Evolutionary conservation across 2,113 vertebrate genomes (phyloP), one percentile per base, ranked within the genome.

Genomic region (Amphiprion ocellaris): DNA sequence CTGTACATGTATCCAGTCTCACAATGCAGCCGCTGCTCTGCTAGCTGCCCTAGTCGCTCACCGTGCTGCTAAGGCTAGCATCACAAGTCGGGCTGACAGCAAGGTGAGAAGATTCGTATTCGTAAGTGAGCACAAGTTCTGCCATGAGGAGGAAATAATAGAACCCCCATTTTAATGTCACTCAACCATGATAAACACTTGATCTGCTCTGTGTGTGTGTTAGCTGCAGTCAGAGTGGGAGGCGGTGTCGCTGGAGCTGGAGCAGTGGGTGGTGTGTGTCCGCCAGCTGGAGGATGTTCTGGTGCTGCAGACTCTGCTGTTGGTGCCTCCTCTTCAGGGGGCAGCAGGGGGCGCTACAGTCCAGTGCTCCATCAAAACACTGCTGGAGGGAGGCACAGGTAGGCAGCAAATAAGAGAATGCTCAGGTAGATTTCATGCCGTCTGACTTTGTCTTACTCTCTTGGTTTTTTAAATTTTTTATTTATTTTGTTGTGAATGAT

Each of bases 321-420:
- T 87, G 69, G 66, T 94, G 66, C 94, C 84, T 1, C 62, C 89
- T 44, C 87, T 91, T 49, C 93, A 78, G 26, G 90, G 89, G 2
- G 75, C 96, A 0, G 89, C 92, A 0, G 94, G 94, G 41, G 96
- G 96, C 56, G 60, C 93, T 5, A 93, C 94, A 4, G 85, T 88
- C 3, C 96, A 94, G 69, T 95, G 97, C 77, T 99, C 97, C 2
- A 95, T 99, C 17, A 97, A 95, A 85, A 95, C 95, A 4, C 81
- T 99, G 33, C 85, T 98, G 79, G 97, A 98, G 88, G 96, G 96
- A 62, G 98, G 98, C 65, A 95, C 95, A 96, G 98, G 98, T 99
- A 87, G n/a, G 0, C 16, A 8, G 0, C 23, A 17, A 9, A 70
- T 11, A 39, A 17, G 24, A 55, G 49, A 11, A 5, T 39, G 17